phyloP scores from a whole-genome alignment of 2,888 invertebrate species.

The Disparrhopalites patrizii region DNA sequence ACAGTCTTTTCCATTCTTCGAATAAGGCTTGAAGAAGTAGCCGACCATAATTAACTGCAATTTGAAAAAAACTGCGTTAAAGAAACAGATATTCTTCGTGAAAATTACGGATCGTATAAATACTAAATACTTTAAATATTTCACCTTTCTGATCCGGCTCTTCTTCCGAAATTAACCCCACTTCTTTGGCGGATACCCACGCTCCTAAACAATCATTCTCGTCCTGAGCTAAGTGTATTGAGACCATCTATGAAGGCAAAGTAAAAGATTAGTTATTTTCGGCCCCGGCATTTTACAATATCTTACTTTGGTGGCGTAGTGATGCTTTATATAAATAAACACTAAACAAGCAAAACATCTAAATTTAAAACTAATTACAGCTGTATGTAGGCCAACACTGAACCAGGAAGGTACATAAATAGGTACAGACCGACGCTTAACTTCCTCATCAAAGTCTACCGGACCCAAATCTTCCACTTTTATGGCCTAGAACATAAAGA shows the following conservation, averaged over 20 bases:
- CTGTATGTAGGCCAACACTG: conserved; percentile 96
- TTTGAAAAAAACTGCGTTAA: conserved; percentile 9
- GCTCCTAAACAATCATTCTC: conserved; percentile 97
- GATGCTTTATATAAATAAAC: conserved; percentile 1
- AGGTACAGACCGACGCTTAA: conserved; percentile 71
- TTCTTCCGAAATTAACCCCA: conserved; percentile 70
- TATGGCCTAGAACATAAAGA: conserved; percentile 55
- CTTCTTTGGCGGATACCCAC: conserved; percentile 96
- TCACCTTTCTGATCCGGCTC: conserved; percentile 69
- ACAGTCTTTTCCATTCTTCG: conserved; percentile 80
- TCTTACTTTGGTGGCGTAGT: no score
- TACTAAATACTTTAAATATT: no score
- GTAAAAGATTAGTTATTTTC: background rate
- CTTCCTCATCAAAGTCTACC: conserved; percentile 87
- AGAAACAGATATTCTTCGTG: no score
- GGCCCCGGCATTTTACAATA: no score
- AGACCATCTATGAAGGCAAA: conserved; percentile 69
- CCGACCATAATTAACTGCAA: conserved; percentile 86
- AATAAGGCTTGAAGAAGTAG: conserved; percentile 87
- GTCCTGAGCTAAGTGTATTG: conserved; percentile 93
- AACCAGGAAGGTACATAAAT: conserved; percentile 99
- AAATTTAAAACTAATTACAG: conserved; percentile 61
- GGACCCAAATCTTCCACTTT: conserved; percentile 88
- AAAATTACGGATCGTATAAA: no score
- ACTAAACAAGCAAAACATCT: background rate